A percentile compares a stretch with the other conserved stretches of the same genome.
These are phyloP conservation scores for Lethocerus indicus DNA, from an alignment of 1,140 invertebrate species.

Conservation along the genomic window DNA sequence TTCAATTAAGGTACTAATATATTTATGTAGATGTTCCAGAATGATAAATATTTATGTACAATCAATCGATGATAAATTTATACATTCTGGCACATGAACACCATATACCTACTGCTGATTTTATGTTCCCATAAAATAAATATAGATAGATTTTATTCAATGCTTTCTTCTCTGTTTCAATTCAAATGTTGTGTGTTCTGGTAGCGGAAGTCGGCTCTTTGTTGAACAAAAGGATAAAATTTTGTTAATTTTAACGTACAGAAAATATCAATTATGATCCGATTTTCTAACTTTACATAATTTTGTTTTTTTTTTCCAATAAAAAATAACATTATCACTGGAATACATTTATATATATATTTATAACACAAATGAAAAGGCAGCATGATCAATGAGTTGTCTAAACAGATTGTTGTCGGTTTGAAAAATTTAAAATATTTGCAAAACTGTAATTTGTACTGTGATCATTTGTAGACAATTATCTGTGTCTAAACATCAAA, in stretches of 20 bases:
- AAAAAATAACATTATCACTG: too few relatives aligned
- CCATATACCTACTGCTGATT: constrained; percentile 3
- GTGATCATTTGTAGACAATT: constrained; percentile 5
- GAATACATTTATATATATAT: too few relatives aligned
- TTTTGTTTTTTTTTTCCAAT: too few relatives aligned
- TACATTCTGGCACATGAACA: constrained; percentile 5
- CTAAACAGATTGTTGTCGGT: too few relatives aligned
- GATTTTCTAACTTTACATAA: too few relatives aligned
- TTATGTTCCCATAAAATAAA: constrained; percentile 3
- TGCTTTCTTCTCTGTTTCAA: not conserved
- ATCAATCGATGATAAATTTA: not conserved
- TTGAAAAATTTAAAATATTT: constrained; percentile 11
- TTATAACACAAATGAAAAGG: too few relatives aligned
- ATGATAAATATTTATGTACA: not conserved
- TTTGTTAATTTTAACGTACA: too few relatives aligned
- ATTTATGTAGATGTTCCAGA: constrained; percentile 5
- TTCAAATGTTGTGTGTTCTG: constrained; percentile 5
- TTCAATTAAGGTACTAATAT: constrained; percentile 10
- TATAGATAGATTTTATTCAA: not conserved
- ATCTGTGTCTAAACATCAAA: constrained; percentile 7
- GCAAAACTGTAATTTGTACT: constrained; percentile 6
- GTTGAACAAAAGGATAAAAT: too few relatives aligned
- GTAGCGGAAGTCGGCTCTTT: not conserved
- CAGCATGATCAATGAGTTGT: too few relatives aligned
- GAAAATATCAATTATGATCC: too few relatives aligned